These are phyloP conservation scores for Austrolebias charrua DNA, from an alignment of 2,797 vertebrate genomes.

Conservation along the genomic window DNA sequence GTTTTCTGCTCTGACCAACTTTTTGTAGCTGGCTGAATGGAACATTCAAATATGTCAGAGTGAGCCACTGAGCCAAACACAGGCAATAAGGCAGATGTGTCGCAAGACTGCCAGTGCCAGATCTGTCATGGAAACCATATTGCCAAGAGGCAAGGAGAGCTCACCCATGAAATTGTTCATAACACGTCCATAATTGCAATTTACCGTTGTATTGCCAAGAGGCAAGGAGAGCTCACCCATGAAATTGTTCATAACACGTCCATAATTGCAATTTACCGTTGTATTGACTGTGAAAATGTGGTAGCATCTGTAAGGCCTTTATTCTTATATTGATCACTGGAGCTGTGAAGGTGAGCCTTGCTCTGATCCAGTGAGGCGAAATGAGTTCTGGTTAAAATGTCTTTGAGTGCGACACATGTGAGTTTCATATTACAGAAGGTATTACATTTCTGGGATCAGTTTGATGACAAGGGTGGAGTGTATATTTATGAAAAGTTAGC, in stretches of 20 bases:
- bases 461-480: slow-evolving; percentile 21
- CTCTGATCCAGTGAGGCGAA: slow-evolving; percentile 29
- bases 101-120: slow-evolving; percentile 59
- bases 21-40: slow-evolving; percentile 51
- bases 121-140: slow-evolving; percentile 68
- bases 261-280: slow-evolving; percentile 77
- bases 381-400: slow-evolving; percentile 48
- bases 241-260: slow-evolving; percentile 80
- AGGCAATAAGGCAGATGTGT: slow-evolving; percentile 69
- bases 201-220: slow-evolving; percentile 75
- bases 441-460: slow-evolving; percentile 36
- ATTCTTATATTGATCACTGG: slow-evolving; percentile 65
- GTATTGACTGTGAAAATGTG: slow-evolving; percentile 75
- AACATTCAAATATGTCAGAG: slow-evolving; percentile 58
- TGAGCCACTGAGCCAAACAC: slow-evolving; percentile 55
- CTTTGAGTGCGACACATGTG: slow-evolving; percentile 16
- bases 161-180: slow-evolving; percentile 82
- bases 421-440: slow-evolving; percentile 44
- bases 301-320: slow-evolving; percentile 59
- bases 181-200: slow-evolving; percentile 76
- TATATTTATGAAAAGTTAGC: slow-evolving; percentile 16
- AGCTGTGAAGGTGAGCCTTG: slow-evolving; percentile 57
- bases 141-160: slow-evolving; percentile 69
- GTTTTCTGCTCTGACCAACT: slow-evolving; percentile 49
- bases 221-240: slow-evolving; percentile 72